These are phyloP conservation scores for Platichthys stellatus DNA, from an alignment of 2,113 vertebrate species.

Conservation along the genomic window DNA sequence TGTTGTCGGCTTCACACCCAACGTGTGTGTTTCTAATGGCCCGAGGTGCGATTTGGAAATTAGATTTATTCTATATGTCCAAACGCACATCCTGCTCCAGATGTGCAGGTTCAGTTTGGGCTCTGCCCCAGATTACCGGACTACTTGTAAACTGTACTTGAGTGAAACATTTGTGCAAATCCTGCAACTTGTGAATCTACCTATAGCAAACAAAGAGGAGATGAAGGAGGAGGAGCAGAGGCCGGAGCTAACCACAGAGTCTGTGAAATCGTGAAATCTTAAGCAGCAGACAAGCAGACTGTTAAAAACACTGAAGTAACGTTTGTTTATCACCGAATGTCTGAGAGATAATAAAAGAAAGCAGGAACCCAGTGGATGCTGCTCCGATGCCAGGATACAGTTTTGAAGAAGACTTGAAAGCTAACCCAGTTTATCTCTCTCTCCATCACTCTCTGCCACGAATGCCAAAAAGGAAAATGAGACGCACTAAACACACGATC, in stretches of 20 bases:
- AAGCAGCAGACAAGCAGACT: background rate
- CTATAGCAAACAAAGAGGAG: too few relatives aligned
- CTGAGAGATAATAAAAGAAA: constrained; percentile 34
- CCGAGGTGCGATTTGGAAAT: too few relatives aligned
- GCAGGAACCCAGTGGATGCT: constrained; percentile 13
- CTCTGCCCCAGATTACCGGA: too few relatives aligned
- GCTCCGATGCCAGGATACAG: background rate
- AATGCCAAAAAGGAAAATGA: background rate
- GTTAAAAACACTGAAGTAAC: background rate
- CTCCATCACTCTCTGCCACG: background rate
- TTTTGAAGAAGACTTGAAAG: background rate
- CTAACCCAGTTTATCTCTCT: background rate
- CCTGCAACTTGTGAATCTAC: too few relatives aligned
- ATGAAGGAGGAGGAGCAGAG: background rate
- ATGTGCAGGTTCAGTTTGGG: too few relatives aligned
- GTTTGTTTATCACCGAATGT: background rate
- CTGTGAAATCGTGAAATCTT: background rate
- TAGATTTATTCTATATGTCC: too few relatives aligned
- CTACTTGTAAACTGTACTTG: too few relatives aligned
- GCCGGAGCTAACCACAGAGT: background rate
- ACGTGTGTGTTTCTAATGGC: too few relatives aligned
- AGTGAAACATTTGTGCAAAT: too few relatives aligned
- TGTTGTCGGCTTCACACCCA: too few relatives aligned
- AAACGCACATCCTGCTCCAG: too few relatives aligned
- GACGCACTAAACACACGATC: constrained; percentile 4